phyloP scores from a whole-genome alignment of 2,888 invertebrate species.

The Dolichomitus sp. region DNA sequence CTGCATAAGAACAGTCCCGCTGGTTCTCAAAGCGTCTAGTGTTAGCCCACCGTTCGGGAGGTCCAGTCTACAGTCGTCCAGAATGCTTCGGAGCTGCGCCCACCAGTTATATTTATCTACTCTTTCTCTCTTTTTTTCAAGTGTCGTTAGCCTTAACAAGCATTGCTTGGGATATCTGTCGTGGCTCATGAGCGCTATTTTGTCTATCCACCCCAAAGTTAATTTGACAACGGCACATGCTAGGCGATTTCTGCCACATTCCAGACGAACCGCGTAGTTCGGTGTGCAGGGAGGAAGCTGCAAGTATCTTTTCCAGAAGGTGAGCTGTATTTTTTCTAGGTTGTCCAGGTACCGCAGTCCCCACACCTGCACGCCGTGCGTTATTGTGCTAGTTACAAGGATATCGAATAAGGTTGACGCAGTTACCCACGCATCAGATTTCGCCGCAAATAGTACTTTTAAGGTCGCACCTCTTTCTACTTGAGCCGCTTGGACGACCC shows the following conservation, averaged over 20 bases:
- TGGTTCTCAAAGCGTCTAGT: neutral
- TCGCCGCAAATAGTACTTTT: neutral
- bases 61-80: constrained; percentile 3
- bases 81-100: neutral
- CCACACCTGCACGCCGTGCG: constrained; percentile 19
- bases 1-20: neutral
- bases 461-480: constrained; percentile 2
- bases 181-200: neutral
- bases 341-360: constrained; percentile 17
- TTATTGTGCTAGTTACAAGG: neutral
- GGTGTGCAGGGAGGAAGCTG: too few species aligned
- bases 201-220: neutral
- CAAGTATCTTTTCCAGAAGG: too few species aligned
- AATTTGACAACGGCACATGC: neutral
- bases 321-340: neutral
- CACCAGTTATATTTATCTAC: constrained; percentile 3
- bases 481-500: neutral
- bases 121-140: neutral
- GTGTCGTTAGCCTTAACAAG: neutral
- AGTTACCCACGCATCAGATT: neutral
- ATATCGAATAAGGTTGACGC: neutral
- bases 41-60: neutral
- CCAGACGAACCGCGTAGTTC: too few species aligned
- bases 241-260: neutral
- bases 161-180: constrained; percentile 3